Base-by-base conservation (phyloP, 2,113 vertebrate genomes). In the Mormoops blainvillei region DNA sequence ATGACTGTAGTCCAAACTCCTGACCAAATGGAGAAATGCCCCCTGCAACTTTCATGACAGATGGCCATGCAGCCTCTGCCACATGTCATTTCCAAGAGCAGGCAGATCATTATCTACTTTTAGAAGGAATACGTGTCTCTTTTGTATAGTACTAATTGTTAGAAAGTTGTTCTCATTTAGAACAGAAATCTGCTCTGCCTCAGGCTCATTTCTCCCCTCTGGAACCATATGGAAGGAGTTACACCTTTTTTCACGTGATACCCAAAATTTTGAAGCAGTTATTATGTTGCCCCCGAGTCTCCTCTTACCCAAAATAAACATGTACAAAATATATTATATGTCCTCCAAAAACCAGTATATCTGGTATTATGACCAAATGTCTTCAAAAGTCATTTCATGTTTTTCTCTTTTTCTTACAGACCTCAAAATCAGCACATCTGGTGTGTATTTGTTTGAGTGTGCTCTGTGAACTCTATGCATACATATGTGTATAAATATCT, bases 1-100 rank as follows among this genome's bases (percentile, higher is more conserved):
- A 58, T 12, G 36, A 81, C 33, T 84, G 31, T 28, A 24, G 24
- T 74, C 22, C 63, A 82, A 80, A 80, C 33, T n/a, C 10, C 74
- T 77, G n/a, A 87, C 43, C 3, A 22, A 90, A 63, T 77, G 56
- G 86, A 73, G 94, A 65, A 85, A 77, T 80, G 41, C n/a, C 87
- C 96, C 50, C 31, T 38, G n/a, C 77, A 68, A 88, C 24, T 85
- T 82, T 52, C 76, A 22, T 88, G 73, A 86, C 95, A 97, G 91
- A 96, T 94, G 96, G 90, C 63, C 22, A 33, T 73, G 86, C 77
- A 94, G 94, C 82, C 76, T 93, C 92, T 96, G 67, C 87, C 94
- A 85, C 94, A 88, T 95, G 81, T 73, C 96, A 83, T 87, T 97
- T 88, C 76, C 77, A 96, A 97, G 88, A 97, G 88, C 85, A 88